Base-by-base conservation (phyloP, 2,888 invertebrate species). In the Agonopterix alstromeriana region DNA sequence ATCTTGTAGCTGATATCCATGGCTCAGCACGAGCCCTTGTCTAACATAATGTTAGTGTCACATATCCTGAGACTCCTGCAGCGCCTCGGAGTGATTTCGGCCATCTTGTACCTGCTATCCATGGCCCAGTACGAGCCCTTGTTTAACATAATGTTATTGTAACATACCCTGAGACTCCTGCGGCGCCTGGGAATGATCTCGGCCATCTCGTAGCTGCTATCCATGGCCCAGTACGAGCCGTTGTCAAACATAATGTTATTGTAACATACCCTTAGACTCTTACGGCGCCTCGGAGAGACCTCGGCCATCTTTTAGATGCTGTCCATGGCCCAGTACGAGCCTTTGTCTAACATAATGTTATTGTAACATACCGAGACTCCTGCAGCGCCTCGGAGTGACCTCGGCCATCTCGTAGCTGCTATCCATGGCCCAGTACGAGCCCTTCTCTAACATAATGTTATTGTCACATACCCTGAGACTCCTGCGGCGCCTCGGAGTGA, bases 61-160 rank as follows among this genome's bases (percentile, higher is more conserved):
- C 73, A 63, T 53, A 90, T 90, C 75, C 90, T 72, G 8, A 90
- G 65, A 59, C 89, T 89, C 46, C 88, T 78, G 17, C 90, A 85
- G 55, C 90, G 84, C 47, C 90, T 71, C 3, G 87, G 83, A 35
- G 90, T 82, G 35, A 86, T 86, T 56, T 91, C 91, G 0, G 91
- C 90, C 67, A 90, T 83, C 51, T 87, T 88, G 65, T 90, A 86
- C 56, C 84, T 88, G 57, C 85, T 86, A 68, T 91, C 91, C 77
- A 91, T 91, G 14, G 91, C 90, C 91, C 91, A 91, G 71, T 91
- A 91, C 2, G 90, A 91, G 12, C 91, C 93, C 74, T 93, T 93
- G 63, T n/a, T n/a, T n/a, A n/a, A n/a, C n/a, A n/a, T n/a, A n/a
- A n/a, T n/a, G n/a, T n/a, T n/a, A n/a, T n/a, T n/a, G n/a, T n/a